Evolutionary conservation across 2,888 invertebrate species (phyloP).

Genomic region (Clitarchus hookeri): DNA sequence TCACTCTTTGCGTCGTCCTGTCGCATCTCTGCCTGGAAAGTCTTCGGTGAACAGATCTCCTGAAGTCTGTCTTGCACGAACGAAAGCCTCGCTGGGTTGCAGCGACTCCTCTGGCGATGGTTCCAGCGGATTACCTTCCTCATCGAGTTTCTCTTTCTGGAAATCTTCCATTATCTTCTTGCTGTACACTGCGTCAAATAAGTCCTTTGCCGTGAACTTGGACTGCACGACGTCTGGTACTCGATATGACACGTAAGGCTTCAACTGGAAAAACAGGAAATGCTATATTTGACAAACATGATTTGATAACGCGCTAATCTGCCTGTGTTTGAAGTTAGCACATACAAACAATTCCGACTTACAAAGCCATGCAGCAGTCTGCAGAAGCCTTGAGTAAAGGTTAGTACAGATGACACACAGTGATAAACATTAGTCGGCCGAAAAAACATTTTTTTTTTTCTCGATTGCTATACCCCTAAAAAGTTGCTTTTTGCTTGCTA

Average conservation of each 20-base stretch:
- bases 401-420: too few relatives aligned
- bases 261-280: slow-evolving; percentile 62
- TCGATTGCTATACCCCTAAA: too few relatives aligned
- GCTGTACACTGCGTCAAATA: slow-evolving; percentile 81
- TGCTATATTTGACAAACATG: neutral
- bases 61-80: slow-evolving; percentile 73
- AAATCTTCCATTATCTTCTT: slow-evolving; percentile 78
- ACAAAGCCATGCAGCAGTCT: neutral
- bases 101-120: slow-evolving; percentile 75
- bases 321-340: too few relatives aligned
- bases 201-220: slow-evolving; percentile 80
- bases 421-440: too few relatives aligned
- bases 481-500: too few relatives aligned
- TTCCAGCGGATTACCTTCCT: slow-evolving; percentile 68
- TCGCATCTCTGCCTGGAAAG: neutral
- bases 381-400: too few relatives aligned
- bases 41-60: slow-evolving; percentile 70
- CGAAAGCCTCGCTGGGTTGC: slow-evolving; percentile 71
- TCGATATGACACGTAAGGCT: slow-evolving; percentile 93
- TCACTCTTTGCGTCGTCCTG: neutral
- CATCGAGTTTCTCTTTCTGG: slow-evolving; percentile 69
- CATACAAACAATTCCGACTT: neutral
- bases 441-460: too few relatives aligned
- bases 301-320: too few relatives aligned
- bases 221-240: slow-evolving; percentile 74